Evolutionary conservation across 2,888 invertebrate genomes (phyloP).

Genomic region (Hirtodrosophila alboralis): DNA sequence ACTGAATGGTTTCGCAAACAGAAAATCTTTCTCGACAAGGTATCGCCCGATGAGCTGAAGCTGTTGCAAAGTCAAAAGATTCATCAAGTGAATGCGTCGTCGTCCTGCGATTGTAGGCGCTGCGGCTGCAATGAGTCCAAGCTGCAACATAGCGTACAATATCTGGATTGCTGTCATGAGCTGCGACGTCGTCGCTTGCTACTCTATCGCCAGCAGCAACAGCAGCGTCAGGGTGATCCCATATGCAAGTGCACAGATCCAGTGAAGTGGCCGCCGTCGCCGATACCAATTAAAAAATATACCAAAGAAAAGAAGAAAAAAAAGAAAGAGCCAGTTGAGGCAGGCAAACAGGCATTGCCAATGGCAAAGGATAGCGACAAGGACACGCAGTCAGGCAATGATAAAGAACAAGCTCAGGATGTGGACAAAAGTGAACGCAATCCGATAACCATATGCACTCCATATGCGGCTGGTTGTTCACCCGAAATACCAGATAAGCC

Average conservation of each 20-base stretch:
- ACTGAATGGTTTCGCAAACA: constrained; percentile 73
- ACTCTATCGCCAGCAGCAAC: constrained; percentile 30
- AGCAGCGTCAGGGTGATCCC: constrained; percentile 1
- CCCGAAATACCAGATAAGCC: no score
- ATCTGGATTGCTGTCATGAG: constrained; percentile 28
- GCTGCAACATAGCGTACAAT: constrained; percentile 32
- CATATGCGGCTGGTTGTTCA: no score
- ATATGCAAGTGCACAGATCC: constrained; percentile 18
- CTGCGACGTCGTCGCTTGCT: constrained; percentile 13
- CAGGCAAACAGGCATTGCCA: not conserved
- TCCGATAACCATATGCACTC: constrained; percentile 1
- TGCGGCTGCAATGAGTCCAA: constrained; percentile 6
- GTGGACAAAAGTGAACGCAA: no score
- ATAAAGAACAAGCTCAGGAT: no score
- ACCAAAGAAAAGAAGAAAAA: not conserved
- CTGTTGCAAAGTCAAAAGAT: not conserved
- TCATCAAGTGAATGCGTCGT: not conserved
- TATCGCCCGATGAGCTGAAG: constrained; percentile 34
- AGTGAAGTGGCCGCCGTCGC: not conserved
- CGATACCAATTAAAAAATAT: not conserved
- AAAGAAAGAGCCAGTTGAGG: not conserved
- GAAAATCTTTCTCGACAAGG: constrained; percentile 49
- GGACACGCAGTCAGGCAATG: not conserved
- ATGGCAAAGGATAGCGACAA: not conserved
- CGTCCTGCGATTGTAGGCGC: constrained; percentile 6